phyloP scores from a whole-genome alignment of 2,888 invertebrate genomes.

The Heliconius cydno region DNA sequence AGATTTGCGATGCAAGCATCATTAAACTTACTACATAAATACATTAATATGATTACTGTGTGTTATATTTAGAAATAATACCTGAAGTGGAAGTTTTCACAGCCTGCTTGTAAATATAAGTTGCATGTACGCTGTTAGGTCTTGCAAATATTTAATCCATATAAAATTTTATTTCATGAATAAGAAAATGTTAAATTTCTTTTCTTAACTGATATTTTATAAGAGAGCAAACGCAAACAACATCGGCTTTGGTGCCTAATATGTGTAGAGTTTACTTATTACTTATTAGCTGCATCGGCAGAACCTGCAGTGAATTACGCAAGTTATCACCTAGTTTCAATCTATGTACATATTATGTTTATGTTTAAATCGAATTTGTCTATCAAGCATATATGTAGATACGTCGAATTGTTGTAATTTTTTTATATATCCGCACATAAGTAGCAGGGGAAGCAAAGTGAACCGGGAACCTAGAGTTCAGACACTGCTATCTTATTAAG shows the following conservation, averaged over 20 bases:
- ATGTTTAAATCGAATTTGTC: neutral
- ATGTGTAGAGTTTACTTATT: constrained; percentile 24
- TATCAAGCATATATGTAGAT: neutral
- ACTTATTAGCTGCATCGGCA: constrained; percentile 43
- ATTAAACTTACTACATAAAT: constrained; percentile 54
- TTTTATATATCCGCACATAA: too few relatives aligned
- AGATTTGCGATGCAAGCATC: constrained; percentile 51
- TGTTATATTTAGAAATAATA: constrained; percentile 34
- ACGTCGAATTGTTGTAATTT: too few relatives aligned
- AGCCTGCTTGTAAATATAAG: neutral
- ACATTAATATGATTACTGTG: constrained; percentile 47
- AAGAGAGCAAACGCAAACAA: constrained; percentile 28
- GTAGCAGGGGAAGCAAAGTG: too few relatives aligned
- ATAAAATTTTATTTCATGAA: too few relatives aligned
- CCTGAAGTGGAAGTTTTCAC: constrained; percentile 31
- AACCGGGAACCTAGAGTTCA: too few relatives aligned
- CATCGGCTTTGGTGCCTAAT: constrained; percentile 1
- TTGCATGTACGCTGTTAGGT: neutral
- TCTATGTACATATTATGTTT: constrained; percentile 34
- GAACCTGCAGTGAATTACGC: constrained; percentile 51
- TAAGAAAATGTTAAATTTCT: constrained; percentile 36
- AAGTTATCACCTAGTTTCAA: constrained; percentile 50
- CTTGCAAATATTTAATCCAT: neutral
- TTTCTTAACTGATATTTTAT: constrained; percentile 38
- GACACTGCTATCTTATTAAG: too few relatives aligned